Conservation (phyloP, 2,797 vertebrate species). For the Rhynchotus rufescens region DNA sequence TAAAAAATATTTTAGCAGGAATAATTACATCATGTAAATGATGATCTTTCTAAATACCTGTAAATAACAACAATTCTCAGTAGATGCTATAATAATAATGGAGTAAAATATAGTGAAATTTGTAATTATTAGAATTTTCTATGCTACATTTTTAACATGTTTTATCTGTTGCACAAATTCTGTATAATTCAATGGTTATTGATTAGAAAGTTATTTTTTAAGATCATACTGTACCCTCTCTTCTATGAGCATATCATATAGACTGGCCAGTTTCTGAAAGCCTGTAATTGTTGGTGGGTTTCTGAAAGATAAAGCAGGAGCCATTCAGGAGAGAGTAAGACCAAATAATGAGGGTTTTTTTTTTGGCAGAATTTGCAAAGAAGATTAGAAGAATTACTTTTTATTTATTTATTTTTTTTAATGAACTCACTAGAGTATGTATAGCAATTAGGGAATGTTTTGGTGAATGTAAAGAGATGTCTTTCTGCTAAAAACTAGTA, state of each 20-base stretch:
- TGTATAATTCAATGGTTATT: not conserved
- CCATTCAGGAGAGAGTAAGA: too few species aligned
- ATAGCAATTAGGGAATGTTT: not conserved
- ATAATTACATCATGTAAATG: constrained; percentile 5
- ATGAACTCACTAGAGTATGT: too few species aligned
- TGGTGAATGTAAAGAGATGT: not conserved
- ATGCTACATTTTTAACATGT: not conserved
- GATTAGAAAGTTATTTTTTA: not conserved
- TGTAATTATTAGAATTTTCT: not conserved
- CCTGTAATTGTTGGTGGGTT: too few species aligned
- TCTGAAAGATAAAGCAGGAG: too few species aligned
- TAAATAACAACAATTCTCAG: not conserved
- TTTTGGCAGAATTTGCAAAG: too few species aligned
- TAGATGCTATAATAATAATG: not conserved
- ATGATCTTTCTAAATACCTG: not conserved
- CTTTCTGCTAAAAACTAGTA: not conserved
- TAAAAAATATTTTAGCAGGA: not conserved
- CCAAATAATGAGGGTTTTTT: too few species aligned
- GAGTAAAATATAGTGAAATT: not conserved
- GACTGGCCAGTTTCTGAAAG: too few species aligned
- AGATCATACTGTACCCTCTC: not conserved
- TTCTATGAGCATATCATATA: not conserved
- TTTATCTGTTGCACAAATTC: not conserved
- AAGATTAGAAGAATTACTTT: too few species aligned
- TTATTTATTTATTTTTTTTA: too few species aligned